These are phyloP conservation scores for Limnothrissa miodon DNA, from an alignment of 2,113 vertebrate species.

Conservation along the genomic window DNA sequence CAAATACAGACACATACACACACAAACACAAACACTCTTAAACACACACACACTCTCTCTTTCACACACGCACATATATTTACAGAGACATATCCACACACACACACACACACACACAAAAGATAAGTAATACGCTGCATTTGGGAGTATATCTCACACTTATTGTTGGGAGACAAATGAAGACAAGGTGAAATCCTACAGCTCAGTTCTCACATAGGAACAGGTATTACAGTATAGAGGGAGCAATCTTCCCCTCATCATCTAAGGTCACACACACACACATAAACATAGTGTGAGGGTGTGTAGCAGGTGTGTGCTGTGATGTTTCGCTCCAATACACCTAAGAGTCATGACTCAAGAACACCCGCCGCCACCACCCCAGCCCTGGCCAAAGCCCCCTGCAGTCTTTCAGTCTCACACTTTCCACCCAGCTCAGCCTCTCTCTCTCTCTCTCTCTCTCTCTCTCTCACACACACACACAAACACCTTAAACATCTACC, in stretches of 20 bases:
- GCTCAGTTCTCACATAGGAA: conserved; percentile 39
- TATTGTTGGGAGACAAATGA: background rate
- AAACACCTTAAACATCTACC: background rate
- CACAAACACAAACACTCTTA: background rate
- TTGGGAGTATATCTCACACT: background rate
- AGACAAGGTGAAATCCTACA: too few relatives aligned
- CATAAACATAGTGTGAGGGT: conserved; percentile 37
- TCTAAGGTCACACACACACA: background rate
- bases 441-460: background rate
- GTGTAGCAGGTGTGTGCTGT: conserved; percentile 66
- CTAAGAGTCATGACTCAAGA: conserved; percentile 61
- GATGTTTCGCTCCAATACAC: conserved; percentile 52
- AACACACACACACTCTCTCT: background rate
- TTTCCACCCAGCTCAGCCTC: conserved; percentile 62
- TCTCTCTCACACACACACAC: background rate
- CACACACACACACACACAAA: conserved; percentile 39
- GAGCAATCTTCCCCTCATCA: background rate
- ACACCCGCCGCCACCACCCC: conserved; percentile 30
- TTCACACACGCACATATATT: background rate
- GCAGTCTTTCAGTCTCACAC: conserved; percentile 46
- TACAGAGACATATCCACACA: conserved; percentile 28
- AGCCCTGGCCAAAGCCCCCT: background rate
- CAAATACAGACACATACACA: background rate
- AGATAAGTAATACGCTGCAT: conserved; percentile 32
- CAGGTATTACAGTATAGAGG: background rate